Conservation (phyloP, 2,797 vertebrate species). For the Scarus forsteni region DNA sequence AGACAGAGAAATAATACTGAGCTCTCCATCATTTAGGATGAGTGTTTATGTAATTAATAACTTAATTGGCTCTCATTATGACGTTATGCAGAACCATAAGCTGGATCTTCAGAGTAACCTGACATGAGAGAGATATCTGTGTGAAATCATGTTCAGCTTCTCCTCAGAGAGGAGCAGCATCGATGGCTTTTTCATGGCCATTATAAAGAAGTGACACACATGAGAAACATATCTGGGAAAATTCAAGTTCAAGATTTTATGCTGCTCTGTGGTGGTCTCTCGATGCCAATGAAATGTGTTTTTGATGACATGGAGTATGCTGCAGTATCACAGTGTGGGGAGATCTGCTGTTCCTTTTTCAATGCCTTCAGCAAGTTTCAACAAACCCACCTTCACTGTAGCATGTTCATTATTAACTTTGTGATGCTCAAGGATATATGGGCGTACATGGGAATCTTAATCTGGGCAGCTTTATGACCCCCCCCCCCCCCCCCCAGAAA, state of each 20-base stretch:
- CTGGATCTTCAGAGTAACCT: constrained; percentile 4
- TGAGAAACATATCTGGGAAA: constrained; percentile 18
- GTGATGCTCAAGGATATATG: constrained; percentile 1
- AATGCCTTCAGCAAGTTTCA: constrained; percentile 11
- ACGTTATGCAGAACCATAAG: background rate
- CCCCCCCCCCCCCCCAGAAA: too few species aligned
- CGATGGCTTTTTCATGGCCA: constrained; percentile 24
- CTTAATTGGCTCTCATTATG: background rate
- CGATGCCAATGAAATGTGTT: constrained; percentile 18
- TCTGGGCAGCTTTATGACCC: constrained; percentile 6
- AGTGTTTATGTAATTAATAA: constrained; percentile 1
- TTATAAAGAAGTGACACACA: constrained; percentile 16
- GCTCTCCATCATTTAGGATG: background rate
- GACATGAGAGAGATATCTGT: constrained; percentile 6
- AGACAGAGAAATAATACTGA: background rate
- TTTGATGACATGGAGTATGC: constrained; percentile 6
- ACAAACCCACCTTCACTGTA: constrained; percentile 12
- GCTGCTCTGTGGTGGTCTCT: constrained; percentile 17
- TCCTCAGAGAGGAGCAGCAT: background rate
- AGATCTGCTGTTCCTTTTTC: constrained; percentile 1
- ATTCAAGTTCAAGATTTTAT: constrained; percentile 6
- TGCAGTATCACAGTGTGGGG: constrained; percentile 4
- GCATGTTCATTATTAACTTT: constrained; percentile 29
- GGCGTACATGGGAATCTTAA: constrained; percentile 23
- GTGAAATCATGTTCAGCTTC: constrained; percentile 12